Percentiles rank a stretch among this genome's conserved stretches.
phyloP scores from a whole-genome alignment of 2,888 invertebrate species.

The Ennomos fuscantarius region DNA sequence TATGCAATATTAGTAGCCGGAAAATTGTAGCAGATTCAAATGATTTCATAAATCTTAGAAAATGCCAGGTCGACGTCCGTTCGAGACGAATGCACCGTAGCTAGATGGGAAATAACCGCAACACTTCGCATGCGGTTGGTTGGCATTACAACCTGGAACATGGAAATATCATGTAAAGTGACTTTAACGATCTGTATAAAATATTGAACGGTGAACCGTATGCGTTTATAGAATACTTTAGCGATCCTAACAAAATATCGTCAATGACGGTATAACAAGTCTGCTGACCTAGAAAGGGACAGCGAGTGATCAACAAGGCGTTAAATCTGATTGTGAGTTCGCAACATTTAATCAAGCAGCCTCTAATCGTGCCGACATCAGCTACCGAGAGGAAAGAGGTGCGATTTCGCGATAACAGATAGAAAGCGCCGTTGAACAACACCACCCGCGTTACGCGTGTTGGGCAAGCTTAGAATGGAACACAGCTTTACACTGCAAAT shows the following conservation, averaged over 20 bases:
- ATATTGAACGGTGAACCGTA: conserved; percentile 35
- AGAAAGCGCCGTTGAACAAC: conserved; percentile 74
- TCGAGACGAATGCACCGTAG: conserved; percentile 65
- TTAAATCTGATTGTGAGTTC: conserved; percentile 65
- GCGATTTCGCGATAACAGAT: conserved; percentile 75
- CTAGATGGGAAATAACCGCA: conserved; percentile 65
- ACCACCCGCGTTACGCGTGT: conserved; percentile 78
- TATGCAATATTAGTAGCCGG: conserved; percentile 9
- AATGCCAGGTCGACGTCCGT: conserved; percentile 60
- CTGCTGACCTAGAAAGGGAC: conserved; percentile 53
- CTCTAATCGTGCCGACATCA: conserved; percentile 63
- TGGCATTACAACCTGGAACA: conserved; percentile 54
- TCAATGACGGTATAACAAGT: conserved; percentile 38
- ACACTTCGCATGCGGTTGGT: conserved; percentile 62
- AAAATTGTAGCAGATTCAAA: conserved; percentile 24
- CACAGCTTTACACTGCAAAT: conserved; percentile 46
- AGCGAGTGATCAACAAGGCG: conserved; percentile 53
- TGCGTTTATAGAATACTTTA: conserved; percentile 38
- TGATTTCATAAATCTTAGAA: conserved; percentile 50
- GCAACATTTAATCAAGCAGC: conserved; percentile 64
- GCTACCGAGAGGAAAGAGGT: conserved; percentile 68
- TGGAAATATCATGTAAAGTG: conserved; percentile 57
- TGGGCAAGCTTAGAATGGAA: conserved; percentile 65
- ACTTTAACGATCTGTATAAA: conserved; percentile 51
- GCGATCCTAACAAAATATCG: conserved; percentile 36